Evolutionary conservation across 1,140 invertebrate species (phyloP).

Genomic region (Cyrtorhinus lividipennis): DNA sequence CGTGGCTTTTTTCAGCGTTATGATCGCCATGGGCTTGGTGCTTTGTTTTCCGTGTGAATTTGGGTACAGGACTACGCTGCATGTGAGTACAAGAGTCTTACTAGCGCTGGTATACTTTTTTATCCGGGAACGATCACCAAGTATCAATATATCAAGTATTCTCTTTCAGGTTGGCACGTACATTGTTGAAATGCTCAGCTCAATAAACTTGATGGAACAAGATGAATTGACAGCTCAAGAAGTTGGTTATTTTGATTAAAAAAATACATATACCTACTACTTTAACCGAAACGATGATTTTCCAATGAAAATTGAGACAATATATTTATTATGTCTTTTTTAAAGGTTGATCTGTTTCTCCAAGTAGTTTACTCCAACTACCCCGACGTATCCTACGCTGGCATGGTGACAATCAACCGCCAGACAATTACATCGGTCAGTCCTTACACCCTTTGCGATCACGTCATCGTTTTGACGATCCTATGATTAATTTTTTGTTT

Average conservation of each 20-base stretch:
- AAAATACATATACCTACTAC: neutral
- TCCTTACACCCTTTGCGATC: neutral
- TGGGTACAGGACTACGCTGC: neutral
- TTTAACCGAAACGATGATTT: too few species aligned
- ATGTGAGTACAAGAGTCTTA: neutral
- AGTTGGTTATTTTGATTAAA: neutral
- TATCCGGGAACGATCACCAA: too few species aligned
- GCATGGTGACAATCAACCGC: neutral
- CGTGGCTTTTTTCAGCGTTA: neutral
- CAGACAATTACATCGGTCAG: neutral
- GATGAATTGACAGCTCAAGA: neutral
- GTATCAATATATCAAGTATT: too few species aligned
- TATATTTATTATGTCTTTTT: too few species aligned
- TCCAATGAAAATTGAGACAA: neutral
- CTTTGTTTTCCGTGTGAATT: neutral
- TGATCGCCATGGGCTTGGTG: neutral
- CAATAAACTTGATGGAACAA: neutral
- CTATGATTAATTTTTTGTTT: neutral
- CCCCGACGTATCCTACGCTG: neutral
- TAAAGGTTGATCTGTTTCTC: neutral
- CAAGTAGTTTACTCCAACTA: neutral
- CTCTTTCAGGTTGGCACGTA: neutral
- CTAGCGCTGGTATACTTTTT: too few species aligned
- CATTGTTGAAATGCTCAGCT: conserved; percentile 1
- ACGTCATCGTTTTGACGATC: neutral